Conservation (phyloP, 1,140 invertebrate species). For the Bombus haemorrhoidalis region DNA sequence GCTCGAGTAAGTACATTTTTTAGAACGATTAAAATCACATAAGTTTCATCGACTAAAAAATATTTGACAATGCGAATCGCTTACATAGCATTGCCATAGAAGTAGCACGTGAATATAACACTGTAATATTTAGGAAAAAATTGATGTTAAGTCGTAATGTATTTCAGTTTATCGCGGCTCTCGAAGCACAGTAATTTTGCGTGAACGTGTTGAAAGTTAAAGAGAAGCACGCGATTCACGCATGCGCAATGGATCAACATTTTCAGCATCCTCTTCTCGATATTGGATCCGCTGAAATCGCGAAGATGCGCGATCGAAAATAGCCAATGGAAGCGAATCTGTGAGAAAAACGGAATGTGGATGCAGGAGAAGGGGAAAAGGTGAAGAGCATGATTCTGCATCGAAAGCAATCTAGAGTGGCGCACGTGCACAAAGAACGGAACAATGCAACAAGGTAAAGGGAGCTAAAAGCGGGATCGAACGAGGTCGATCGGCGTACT, state of each 20-base stretch:
- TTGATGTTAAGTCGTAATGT: too few relatives aligned
- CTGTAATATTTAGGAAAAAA: too few relatives aligned
- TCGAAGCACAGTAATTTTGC: too few relatives aligned
- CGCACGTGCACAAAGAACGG: slow-evolving; percentile 35
- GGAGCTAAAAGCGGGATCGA: slow-evolving; percentile 9
- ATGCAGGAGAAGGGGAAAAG: neutral
- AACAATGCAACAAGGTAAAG: slow-evolving; percentile 51
- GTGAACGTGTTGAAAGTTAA: neutral
- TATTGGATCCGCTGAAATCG: neutral
- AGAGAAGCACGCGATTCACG: neutral
- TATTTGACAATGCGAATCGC: too few relatives aligned
- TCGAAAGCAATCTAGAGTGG: slow-evolving; percentile 44
- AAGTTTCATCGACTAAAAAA: too few relatives aligned
- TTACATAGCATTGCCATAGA: too few relatives aligned
- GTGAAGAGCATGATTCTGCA: neutral
- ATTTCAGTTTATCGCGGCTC: too few relatives aligned
- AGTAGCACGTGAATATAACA: too few relatives aligned
- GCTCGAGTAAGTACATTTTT: too few relatives aligned
- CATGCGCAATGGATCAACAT: neutral
- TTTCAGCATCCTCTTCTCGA: neutral
- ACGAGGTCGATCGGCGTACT: slow-evolving; percentile 4
- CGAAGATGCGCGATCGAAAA: slow-evolving; percentile 27
- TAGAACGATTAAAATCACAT: too few relatives aligned
- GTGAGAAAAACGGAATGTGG: slow-evolving; percentile 29
- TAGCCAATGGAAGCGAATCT: neutral